phyloP scores from a whole-genome alignment of 2,113 vertebrate species.

The Macrotus californicus region DNA sequence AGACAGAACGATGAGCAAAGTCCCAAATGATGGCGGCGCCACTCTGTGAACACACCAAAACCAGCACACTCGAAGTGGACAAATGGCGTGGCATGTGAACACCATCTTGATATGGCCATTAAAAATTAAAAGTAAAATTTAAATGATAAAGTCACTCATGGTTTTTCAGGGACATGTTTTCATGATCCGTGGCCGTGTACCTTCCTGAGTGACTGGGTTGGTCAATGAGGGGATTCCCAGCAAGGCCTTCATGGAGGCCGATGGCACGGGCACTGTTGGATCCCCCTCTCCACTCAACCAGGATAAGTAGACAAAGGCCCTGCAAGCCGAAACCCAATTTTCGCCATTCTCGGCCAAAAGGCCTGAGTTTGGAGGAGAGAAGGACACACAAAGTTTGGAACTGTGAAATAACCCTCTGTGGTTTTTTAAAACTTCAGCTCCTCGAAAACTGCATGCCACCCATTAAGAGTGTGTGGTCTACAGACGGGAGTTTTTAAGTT shows the following conservation, averaged over 20 bases:
- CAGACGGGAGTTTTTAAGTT: not conserved
- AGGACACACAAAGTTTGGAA: not conserved
- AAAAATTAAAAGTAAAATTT: not conserved
- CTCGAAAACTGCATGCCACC: not conserved
- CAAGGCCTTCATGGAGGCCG: not conserved
- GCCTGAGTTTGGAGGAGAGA: not conserved
- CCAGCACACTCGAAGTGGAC: not conserved
- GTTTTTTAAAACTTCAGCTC: not conserved
- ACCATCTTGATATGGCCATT: not conserved
- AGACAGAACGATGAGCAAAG: not conserved
- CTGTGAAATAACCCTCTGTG: not conserved
- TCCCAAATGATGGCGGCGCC: not conserved
- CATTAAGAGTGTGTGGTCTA: not conserved
- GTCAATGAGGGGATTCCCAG: not conserved
- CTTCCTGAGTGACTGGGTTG: not conserved
- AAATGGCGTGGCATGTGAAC: not conserved
- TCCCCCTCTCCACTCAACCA: not conserved
- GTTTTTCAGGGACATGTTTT: not conserved
- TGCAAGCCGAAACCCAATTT: not conserved
- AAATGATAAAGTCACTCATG: not conserved
- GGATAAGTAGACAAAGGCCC: not conserved
- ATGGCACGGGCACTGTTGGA: not conserved
- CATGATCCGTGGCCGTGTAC: not conserved
- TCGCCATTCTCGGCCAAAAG: not conserved
- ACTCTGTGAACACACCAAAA: not conserved